Conservation (phyloP, 2,113 vertebrate species). For the Formicarius rufipectus region DNA sequence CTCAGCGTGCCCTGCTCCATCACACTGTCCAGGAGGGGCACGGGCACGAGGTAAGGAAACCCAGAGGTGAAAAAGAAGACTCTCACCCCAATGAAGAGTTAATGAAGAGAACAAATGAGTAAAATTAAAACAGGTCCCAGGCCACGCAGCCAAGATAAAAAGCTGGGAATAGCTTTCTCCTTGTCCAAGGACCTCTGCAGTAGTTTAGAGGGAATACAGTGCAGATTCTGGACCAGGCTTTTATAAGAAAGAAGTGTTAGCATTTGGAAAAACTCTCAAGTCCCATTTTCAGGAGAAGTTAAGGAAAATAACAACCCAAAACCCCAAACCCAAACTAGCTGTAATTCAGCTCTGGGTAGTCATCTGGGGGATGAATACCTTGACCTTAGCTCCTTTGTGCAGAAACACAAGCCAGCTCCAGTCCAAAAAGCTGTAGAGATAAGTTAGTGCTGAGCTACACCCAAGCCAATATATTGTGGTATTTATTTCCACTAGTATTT, state of each 20-base stretch:
- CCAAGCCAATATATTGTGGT: not conserved
- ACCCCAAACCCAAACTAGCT: not conserved
- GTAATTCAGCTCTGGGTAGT: not conserved
- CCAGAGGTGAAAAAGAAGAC: not conserved
- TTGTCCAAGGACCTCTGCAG: not conserved
- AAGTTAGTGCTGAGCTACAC: slow-evolving; percentile 7
- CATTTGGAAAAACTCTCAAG: not conserved
- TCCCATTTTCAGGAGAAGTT: not conserved
- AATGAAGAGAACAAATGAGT: not conserved
- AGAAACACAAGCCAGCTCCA: not conserved
- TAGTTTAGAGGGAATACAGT: not conserved
- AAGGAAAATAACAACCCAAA: not conserved
- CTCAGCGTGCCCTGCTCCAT: not conserved
- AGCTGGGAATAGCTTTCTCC: not conserved
- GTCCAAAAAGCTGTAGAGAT: not conserved
- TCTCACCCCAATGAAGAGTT: not conserved
- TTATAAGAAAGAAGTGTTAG: not conserved
- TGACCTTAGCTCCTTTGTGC: not conserved
- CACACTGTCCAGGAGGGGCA: not conserved
- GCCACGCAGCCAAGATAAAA: not conserved
- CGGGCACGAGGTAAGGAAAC: not conserved
- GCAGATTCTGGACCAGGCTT: not conserved
- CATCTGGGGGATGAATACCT: not conserved
- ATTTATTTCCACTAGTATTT: slow-evolving; percentile 51
- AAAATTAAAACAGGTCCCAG: not conserved